Base-by-base conservation (phyloP, 2,797 vertebrate species). In the Myotis planiceps region DNA sequence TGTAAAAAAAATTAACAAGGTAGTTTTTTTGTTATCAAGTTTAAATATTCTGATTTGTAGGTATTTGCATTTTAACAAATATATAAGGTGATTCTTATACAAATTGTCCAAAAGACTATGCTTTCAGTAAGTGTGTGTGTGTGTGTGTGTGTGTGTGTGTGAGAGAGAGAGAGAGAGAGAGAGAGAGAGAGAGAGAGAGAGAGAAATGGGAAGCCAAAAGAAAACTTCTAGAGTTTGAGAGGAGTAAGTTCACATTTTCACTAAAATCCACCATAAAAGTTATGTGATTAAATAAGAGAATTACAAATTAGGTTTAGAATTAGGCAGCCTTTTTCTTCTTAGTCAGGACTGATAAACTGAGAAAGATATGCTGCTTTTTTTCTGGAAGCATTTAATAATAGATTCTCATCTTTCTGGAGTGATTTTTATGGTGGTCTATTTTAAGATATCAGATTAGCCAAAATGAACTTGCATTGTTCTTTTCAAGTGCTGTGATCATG, bases 401-500 rank as follows among this genome's bases (percentile, higher is more conserved):
- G 95, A 95, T 92, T 84, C 88, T 92, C 92, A 95, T 97, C 66
- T 96, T 97, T 97, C 90, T 96, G 71, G 15, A 68, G 53, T 86
- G 83, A 95, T 95, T 93, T 95, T 97, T 86, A 95, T 97, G 96
- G 69, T 86, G 45, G 69, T 94, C 96, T 97, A 97, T 97, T 97
- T 97, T 97, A 96, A 97, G 96, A 91, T 83, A 85, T 76, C 78
- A 63, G 86, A 97, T 97, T 96, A 96, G 82, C 53, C 72, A 81
- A 95, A 96, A 96, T 95, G 96, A 94, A 80, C 47, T 82, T 78
- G 34, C 90, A 95, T 96, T 93, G 88, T 95, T 97, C 93, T 96
- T 90, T 90, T 94, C 88, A 96, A 95, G 85, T 58, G 58, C 92
- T 96, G 27, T 32, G 79, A 95, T 95, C 69, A 37, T 74, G 78